These are phyloP conservation scores for Dysdera silvatica DNA, from an alignment of 1,140 invertebrate species.

Conservation along the genomic window DNA sequence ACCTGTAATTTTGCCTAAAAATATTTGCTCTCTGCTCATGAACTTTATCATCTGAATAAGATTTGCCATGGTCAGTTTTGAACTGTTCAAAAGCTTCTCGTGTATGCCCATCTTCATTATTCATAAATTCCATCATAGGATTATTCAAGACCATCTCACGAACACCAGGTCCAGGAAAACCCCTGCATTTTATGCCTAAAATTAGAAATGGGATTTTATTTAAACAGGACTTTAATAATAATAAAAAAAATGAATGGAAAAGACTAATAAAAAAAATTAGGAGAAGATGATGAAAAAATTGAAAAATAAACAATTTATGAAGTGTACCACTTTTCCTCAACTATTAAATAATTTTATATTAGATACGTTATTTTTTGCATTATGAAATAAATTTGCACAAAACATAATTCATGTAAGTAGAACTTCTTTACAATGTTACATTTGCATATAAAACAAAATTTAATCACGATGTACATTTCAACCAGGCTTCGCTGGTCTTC, in stretches of 20 bases:
- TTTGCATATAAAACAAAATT: no score
- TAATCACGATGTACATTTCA: no score
- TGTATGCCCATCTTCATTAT: constrained; percentile 62
- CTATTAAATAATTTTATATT: no score
- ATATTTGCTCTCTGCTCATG: constrained; percentile 62
- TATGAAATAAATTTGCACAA: no score
- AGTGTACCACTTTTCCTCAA: no score
- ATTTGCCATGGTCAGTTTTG: constrained; percentile 60
- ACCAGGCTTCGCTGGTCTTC: no score
- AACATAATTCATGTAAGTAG: no score
- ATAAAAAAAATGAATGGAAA: neutral
- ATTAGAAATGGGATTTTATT: constrained; percentile 7
- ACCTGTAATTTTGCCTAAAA: constrained; percentile 80
- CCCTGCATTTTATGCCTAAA: constrained; percentile 61
- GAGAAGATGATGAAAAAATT: no score
- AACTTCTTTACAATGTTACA: no score
- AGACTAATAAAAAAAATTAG: no score
- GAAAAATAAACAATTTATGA: no score
- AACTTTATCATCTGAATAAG: constrained; percentile 59
- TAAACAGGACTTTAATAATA: neutral
- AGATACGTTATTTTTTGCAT: no score
- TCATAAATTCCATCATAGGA: constrained; percentile 85
- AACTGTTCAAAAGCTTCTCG: constrained; percentile 70
- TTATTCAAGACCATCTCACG: constrained; percentile 58
- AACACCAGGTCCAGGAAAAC: constrained; percentile 79